These are phyloP conservation scores for Epinotia brunnichana DNA, from an alignment of 2,888 invertebrate genomes.

Conservation along the genomic window DNA sequence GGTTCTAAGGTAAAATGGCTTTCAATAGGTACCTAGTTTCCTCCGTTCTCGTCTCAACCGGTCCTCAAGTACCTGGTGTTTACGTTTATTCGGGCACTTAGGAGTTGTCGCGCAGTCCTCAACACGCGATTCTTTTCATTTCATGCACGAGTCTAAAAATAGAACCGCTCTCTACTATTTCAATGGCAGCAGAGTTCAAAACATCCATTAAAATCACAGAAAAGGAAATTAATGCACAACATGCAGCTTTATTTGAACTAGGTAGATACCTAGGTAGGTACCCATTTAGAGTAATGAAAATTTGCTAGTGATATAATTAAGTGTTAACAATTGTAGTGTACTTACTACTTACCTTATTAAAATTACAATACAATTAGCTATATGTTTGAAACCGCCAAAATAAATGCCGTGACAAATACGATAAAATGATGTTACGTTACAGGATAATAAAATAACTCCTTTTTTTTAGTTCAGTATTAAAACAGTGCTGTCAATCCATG, in stretches of 20 bases:
- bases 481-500: no score
- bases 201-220: not conserved
- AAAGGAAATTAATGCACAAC: not conserved
- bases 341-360: no score
- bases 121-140: slow-evolving; percentile 58
- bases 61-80: slow-evolving; percentile 44
- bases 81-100: slow-evolving; percentile 57
- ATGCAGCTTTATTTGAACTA: not conserved
- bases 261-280: no score
- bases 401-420: no score
- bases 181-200: slow-evolving; percentile 16
- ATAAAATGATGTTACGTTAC: no score
- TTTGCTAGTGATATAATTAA: no score
- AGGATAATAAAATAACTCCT: no score
- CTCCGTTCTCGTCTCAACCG: slow-evolving; percentile 30
- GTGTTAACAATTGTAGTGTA: no score
- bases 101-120: slow-evolving; percentile 48
- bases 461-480: no score
- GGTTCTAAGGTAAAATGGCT: slow-evolving; percentile 33
- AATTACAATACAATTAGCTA: no score
- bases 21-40: slow-evolving; percentile 26
- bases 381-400: no score
- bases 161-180: slow-evolving; percentile 52
- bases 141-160: slow-evolving; percentile 56
- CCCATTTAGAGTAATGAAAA: no score